Percentiles rank a stretch among this genome's conserved stretches.
Evolutionary conservation across 2,888 invertebrate species (phyloP).

Genomic region (Brachyopa scutellaris): DNA sequence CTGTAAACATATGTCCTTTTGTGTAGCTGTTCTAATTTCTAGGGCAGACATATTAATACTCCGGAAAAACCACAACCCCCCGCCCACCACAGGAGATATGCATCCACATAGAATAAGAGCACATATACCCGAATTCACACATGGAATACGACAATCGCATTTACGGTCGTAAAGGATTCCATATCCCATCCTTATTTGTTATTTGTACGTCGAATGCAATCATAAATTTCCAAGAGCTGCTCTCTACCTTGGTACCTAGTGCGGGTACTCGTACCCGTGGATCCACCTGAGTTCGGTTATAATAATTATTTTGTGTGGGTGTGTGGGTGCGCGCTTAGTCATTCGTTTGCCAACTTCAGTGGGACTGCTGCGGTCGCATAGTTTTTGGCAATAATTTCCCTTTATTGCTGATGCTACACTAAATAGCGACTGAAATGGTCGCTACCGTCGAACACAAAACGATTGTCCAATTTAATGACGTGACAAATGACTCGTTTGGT

Average conservation of each 20-base stretch:
- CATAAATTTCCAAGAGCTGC: conserved; percentile 15
- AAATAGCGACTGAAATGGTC: background rate
- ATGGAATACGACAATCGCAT: background rate
- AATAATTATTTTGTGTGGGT: conserved; percentile 13
- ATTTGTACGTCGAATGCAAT: conserved; percentile 24
- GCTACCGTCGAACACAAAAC: background rate
- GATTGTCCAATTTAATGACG: conserved; percentile 5
- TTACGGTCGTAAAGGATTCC: conserved; percentile 23
- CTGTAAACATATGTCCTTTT: conserved; percentile 29
- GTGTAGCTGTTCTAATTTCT: conserved; percentile 28
- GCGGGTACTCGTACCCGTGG: background rate
- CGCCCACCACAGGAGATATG: background rate
- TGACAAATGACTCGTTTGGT: background rate
- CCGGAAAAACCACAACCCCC: background rate
- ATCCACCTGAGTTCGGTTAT: conserved; percentile 25
- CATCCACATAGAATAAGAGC: background rate
- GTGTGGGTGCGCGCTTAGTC: conserved; percentile 2
- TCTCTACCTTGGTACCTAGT: background rate
- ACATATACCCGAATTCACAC: conserved; percentile 1
- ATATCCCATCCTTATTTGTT: conserved; percentile 5
- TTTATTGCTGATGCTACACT: conserved; percentile 5
- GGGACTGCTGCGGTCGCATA: background rate
- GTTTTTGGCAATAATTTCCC: background rate
- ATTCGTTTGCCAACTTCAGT: background rate
- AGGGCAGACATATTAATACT: conserved; percentile 16